phyloP scores from a whole-genome alignment of 2,888 invertebrate species.

The Bimastos eiseni region DNA sequence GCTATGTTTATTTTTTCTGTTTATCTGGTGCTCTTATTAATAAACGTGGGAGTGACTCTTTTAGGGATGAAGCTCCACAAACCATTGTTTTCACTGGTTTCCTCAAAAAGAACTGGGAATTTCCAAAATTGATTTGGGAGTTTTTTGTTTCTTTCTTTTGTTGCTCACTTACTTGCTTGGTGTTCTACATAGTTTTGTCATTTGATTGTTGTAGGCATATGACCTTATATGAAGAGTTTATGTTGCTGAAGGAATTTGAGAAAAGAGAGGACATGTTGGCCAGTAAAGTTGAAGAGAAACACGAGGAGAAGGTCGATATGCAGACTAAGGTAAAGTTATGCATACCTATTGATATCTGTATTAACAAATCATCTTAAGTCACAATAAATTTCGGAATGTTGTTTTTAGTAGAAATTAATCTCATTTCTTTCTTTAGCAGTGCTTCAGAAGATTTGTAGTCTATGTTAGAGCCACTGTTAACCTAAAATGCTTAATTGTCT shows the following conservation, averaged over 20 bases:
- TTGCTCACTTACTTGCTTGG: no score
- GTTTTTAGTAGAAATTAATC: no score
- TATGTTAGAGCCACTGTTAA: no score
- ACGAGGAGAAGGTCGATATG: slow-evolving; percentile 60
- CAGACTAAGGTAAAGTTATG: slow-evolving; percentile 54
- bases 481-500: no score
- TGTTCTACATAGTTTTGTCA: background rate
- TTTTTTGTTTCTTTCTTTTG: background rate
- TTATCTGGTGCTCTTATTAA: no score
- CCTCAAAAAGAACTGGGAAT: background rate
- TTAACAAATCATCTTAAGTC: background rate
- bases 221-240: slow-evolving; percentile 61
- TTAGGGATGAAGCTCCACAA: no score
- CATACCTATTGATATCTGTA: background rate
- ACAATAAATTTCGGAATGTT: background rate
- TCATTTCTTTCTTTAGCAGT: background rate
- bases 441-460: no score
- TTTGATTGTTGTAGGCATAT: slow-evolving; percentile 52
- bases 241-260: slow-evolving; percentile 62
- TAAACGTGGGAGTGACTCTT: no score
- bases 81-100: background rate
- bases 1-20: no score
- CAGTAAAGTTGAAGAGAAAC: slow-evolving; percentile 55
- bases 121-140: background rate
- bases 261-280: slow-evolving; percentile 60